phyloP scores from a whole-genome alignment of 2,113 vertebrate species.

The Alouatta palliata region DNA sequence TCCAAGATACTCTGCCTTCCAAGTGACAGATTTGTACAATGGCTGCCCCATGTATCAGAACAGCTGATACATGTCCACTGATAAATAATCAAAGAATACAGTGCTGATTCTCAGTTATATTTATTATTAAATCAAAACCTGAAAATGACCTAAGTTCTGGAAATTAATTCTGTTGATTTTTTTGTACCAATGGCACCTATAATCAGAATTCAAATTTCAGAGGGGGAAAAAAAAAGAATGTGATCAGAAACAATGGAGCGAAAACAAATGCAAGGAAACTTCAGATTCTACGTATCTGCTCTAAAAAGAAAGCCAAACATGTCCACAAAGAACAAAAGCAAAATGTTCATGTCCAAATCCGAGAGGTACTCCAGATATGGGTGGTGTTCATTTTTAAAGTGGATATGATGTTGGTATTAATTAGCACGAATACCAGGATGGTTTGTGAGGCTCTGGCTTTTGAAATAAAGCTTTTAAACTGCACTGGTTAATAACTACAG shows the following conservation, averaged over 20 bases:
- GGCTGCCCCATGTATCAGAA: not conserved
- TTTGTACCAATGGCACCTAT: not conserved
- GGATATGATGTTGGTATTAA: not conserved
- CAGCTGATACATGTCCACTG: not conserved
- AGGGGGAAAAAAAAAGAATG: not conserved
- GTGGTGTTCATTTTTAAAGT: not conserved
- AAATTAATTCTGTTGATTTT: not conserved
- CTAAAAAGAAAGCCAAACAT: not conserved
- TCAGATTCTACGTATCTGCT: not conserved
- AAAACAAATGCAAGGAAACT: not conserved
- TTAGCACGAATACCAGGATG: not conserved
- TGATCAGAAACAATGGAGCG: not conserved
- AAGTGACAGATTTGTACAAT: not conserved
- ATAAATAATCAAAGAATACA: not conserved
- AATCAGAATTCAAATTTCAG: not conserved
- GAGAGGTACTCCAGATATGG: not conserved
- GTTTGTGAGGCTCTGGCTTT: constrained; percentile 4
- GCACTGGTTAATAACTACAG: constrained; percentile 31
- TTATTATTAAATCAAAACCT: constrained; percentile 10
- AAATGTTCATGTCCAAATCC: not conserved
- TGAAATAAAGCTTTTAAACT: constrained; percentile 59
- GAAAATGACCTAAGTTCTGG: not conserved
- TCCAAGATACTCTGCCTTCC: not conserved
- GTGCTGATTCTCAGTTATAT: not conserved
- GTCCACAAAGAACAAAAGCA: not conserved